These are phyloP conservation scores for Syngnathoides biaculeatus DNA, from an alignment of 2,113 vertebrate species.

Conservation along the genomic window DNA sequence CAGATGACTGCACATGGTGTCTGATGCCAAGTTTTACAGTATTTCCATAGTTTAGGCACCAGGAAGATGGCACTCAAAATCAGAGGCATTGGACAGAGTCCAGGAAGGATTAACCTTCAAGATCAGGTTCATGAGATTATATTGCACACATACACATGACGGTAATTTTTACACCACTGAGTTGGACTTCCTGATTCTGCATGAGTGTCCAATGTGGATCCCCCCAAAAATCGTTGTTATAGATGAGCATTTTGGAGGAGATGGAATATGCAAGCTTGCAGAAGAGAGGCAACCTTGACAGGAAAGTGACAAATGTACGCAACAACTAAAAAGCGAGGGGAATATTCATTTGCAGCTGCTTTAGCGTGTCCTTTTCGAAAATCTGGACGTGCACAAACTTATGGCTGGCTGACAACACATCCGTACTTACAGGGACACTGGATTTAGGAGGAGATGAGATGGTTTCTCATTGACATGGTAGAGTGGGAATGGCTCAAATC, in stretches of 20 bases:
- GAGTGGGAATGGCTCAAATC: conserved; percentile 94
- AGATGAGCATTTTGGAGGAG: background rate
- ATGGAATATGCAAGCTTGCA: background rate
- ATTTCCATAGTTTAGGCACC: background rate
- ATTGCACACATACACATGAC: conserved; percentile 15
- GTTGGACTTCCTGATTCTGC: conserved; percentile 13
- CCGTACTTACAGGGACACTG: conserved; percentile 86
- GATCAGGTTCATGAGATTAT: background rate
- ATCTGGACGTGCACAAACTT: conserved; percentile 9
- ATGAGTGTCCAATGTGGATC: background rate
- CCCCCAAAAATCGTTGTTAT: background rate
- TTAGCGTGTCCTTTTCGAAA: background rate
- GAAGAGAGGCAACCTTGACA: background rate
- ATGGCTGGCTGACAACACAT: conserved; percentile 23
- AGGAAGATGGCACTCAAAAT: background rate
- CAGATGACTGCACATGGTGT: too few species aligned
- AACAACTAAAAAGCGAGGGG: background rate
- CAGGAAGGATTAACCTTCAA: background rate
- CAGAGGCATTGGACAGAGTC: background rate
- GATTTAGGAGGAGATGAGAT: conserved; percentile 88
- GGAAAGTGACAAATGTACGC: background rate
- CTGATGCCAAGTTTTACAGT: background rate
- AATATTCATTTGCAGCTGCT: conserved; percentile 5
- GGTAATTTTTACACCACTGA: conserved; percentile 10
- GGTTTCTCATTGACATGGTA: conserved; percentile 94